Evolutionary conservation across 2,797 vertebrate species (phyloP), one percentile per base, ranked within the genome.

Genomic region (Eulemur mongoz): DNA sequence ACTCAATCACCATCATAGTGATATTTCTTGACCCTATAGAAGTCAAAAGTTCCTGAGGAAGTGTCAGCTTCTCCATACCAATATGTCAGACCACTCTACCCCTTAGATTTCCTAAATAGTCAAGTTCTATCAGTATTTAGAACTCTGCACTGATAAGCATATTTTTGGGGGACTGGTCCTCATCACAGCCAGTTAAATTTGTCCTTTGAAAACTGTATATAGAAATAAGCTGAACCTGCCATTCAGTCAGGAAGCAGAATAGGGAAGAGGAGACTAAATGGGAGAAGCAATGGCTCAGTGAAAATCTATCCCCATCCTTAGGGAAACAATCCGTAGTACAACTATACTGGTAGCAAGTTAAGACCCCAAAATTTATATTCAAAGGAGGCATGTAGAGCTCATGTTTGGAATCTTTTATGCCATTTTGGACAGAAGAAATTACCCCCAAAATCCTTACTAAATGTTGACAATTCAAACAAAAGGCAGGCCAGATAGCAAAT

Each of bases 401-500:
- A 65, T 43, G 32, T 45, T 79, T 85, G 75, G 54, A 76, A 94
- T 89, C 27, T 20, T 85, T 67, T 89, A 32, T 93, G 27, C 35
- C 43, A 81, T 48, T 93, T 82, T 85, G 23, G 27, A 81, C 25
- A 69, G 48, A 94, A 90, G 67, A 96, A 92, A 95, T 88, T 78
- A 17, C 13, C 72, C 50, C n/a, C 27, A 90, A 93, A 93, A 35
- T 94, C 30, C 13, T 94, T 85, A 48, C n/a, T 67, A 70, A 78
- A 94, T 85, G 25, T 73, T 80, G 57, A 82, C 30, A 91, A 80
- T 82, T 93, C 27, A 43, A 83, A 96, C 40, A 97, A 96, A 93
- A 83, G 14, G 32, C 12, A 38, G 10, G 35, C 11, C 43, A 91
- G 32, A 89, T 18, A 96, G 17, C 1, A 94, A 67, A 69, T 50